Base-by-base conservation (phyloP, 1,140 invertebrate genomes). In the Agrypnia vestita region DNA sequence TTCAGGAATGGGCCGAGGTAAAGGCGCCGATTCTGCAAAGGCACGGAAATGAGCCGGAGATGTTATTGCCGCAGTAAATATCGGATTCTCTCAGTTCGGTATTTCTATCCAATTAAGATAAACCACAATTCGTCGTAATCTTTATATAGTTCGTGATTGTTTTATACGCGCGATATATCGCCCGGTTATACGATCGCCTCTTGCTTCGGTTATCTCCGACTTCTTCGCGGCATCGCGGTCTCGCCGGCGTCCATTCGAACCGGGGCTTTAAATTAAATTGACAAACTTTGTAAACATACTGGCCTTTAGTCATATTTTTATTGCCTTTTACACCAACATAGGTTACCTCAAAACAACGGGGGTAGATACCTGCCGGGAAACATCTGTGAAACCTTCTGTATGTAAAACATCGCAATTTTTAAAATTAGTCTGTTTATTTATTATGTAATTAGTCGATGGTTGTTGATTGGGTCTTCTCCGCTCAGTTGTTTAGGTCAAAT, bases 31-130 rank as follows among this genome's bases (percentile, higher is more conserved):
- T 53, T 43, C 19, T 21, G 51, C 19, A 56, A 44, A 19, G 21
- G 62, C 56, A 15, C 47, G 72, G 46, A 74, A 67, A 46, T 64
- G 59, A 51, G n/a, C 49, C 8, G 25, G 25, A 35, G 49, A 51
- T 51, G 44, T 69, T 69, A 69, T 17, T 6, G 49, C 47, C 12
- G 19, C 81, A 80, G 81, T 80, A 82, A 80, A 82, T 80, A 80
- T 82, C 69, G 59, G 75, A 74, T 59, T 35, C 44, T 15, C 56
- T 49, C 46, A 53, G 46, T 55, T 51, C 62, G 76, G 82, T 69
- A 83, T 83, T 83, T 83, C 21, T 71, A 79, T 79, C 82, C 82
- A 83, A 83, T 83, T 83, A 83, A 83, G 82, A 83, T 83, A 79
- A 79, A 79, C 61, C 71, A 78, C 82, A 78, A 80, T 82, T 73